Evolutionary conservation across 2,888 invertebrate species (phyloP), one percentile per base, ranked within the genome.

Genomic region (Pimpla rufipes): DNA sequence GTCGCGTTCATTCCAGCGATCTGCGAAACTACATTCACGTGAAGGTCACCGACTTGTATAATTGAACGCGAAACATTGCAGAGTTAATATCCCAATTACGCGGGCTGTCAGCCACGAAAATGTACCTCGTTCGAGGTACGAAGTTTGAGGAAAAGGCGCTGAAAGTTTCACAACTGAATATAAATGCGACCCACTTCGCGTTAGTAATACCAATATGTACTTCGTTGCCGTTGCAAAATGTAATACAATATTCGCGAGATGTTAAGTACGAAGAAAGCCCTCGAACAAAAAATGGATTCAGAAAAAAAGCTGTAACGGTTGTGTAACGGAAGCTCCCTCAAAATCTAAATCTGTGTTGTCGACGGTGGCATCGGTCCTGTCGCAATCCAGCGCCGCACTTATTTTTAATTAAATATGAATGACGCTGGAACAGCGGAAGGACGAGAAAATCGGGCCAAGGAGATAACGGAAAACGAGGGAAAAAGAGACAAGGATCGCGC

Each of bases 331-430:
- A 29, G 29, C 29, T 29, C 5, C 29, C 11, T 57, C 2, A 57
- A 57, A 11, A n/a, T 29, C 29, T 2, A 57, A 23, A 13, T 29
- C 23, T n/a, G 13, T 29, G n/a, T 13, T 29, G 29, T 57, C 57
- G 23, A 13, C 57, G 11, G 13, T 13, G 29, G 23, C 7, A n/a
- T 57, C 29, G 57, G 13, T 29, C 13, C 5, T 29, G 29, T 57
- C 29, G n/a, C 13, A 0, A 57, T 29, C 2, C 57, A 13, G 4
- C 57, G 57, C 13, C n/a, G n/a, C n/a, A 29, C n/a, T 29, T 57
- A 23, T 11, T 57, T 29, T 23, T 21, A 21, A 57, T 57, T 29
- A 29, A 23, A 57, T 23, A 23, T 57, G 57, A 57, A 57, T 29
- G 29, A 29, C 57, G 29, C 29, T 21, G 29, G 13, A 57, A 57